A percentile compares a stretch with the other conserved stretches of the same genome.
phyloP scores from a whole-genome alignment of 2,113 vertebrate species.

The Istiophorus platypterus region DNA sequence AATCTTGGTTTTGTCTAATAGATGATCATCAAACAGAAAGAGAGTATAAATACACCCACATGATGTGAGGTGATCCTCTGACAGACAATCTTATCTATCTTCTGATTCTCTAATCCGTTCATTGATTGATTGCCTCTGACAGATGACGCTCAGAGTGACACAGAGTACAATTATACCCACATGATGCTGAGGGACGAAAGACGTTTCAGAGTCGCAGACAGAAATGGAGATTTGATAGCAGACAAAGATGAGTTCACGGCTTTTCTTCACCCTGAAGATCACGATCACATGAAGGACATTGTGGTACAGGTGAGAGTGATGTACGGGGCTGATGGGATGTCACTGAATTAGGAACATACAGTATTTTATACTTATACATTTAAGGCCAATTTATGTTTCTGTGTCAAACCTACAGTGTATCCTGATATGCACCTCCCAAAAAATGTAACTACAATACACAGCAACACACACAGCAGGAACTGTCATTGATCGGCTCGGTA shows the following conservation, averaged over 20 bases:
- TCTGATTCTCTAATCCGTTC: neutral
- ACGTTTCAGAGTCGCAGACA: slow-evolving; percentile 91
- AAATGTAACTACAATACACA: too few species aligned
- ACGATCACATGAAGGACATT: slow-evolving; percentile 93
- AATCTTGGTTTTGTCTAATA: slow-evolving; percentile 20
- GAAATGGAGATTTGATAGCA: slow-evolving; percentile 86
- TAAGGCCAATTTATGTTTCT: too few species aligned
- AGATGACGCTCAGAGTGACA: slow-evolving; percentile 85
- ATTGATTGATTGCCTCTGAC: neutral
- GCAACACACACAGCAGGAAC: too few species aligned
- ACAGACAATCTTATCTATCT: neutral
- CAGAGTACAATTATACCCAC: slow-evolving; percentile 90
- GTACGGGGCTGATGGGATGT: neutral
- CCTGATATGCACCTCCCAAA: too few species aligned
- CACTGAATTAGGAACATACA: neutral
- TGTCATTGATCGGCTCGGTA: too few species aligned
- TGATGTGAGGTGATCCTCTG: slow-evolving; percentile 81
- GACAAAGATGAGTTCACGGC: slow-evolving; percentile 92
- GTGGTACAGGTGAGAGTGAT: slow-evolving; percentile 88
- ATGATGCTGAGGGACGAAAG: slow-evolving; percentile 93
- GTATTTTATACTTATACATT: neutral
- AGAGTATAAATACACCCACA: slow-evolving; percentile 92
- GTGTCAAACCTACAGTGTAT: too few species aligned
- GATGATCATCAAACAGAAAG: slow-evolving; percentile 86
- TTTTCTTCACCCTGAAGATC: slow-evolving; percentile 94